Evolutionary conservation across 2,113 vertebrate species (phyloP).

Genomic region (Pitta sordida): DNA sequence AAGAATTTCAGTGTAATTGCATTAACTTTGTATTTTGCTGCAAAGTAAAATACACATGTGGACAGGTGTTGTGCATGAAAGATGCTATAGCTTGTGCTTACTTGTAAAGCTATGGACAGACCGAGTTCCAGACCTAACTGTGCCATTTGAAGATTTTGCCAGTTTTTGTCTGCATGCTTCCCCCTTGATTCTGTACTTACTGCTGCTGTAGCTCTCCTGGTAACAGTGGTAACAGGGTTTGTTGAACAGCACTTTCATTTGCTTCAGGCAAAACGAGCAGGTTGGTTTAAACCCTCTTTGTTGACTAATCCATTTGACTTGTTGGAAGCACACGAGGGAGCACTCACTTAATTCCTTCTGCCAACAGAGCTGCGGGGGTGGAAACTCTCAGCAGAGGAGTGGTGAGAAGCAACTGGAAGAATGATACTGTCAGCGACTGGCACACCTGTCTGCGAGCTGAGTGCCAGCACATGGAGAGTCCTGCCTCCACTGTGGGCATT

Average conservation of each 20-base stretch:
- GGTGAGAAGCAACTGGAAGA: neutral
- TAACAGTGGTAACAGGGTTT: neutral
- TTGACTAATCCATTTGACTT: conserved; percentile 44
- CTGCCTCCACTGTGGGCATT: neutral
- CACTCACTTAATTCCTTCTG: neutral
- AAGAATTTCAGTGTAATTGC: neutral
- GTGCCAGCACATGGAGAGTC: neutral
- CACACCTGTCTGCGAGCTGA: conserved; percentile 5
- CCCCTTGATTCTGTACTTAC: neutral
- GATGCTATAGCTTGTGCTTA: neutral
- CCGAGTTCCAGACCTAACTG: neutral
- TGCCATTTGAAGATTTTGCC: neutral
- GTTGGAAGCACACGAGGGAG: neutral
- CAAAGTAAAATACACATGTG: accelerated
- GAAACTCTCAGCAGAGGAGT: neutral
- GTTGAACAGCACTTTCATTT: neutral
- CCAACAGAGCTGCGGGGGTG: conserved; percentile 30
- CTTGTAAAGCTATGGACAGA: neutral
- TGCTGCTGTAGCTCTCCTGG: neutral
- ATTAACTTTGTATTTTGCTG: neutral
- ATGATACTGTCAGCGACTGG: neutral
- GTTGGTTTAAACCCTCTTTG: conserved; percentile 12
- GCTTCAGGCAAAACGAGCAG: conserved; percentile 15
- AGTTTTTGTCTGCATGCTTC: neutral
- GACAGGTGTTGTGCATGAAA: neutral